Percentiles rank a stretch among this genome's conserved stretches.
phyloP scores from a whole-genome alignment of 1,140 invertebrate species.

The Lepidurus packardi region DNA sequence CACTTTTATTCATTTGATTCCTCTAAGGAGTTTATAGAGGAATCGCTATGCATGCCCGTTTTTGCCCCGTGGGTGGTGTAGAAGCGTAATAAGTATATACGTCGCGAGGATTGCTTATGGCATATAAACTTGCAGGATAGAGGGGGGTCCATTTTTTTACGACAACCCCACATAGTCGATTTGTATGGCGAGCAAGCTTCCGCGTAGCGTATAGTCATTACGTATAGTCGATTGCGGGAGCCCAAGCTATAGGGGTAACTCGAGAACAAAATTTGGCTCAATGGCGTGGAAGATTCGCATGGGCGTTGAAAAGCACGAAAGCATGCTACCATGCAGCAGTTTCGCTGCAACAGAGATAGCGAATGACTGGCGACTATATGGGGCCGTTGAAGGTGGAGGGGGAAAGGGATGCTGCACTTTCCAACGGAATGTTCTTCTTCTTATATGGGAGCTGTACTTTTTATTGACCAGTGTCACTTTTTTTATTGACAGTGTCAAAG shows the following conservation, averaged over 20 bases:
- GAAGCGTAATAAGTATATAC: slow-evolving; percentile 4
- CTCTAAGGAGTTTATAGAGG: neutral
- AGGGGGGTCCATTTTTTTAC: neutral
- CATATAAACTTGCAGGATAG: neutral
- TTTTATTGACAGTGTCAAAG: too few species aligned
- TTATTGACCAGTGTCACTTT: neutral
- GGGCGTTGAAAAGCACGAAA: slow-evolving; percentile 14
- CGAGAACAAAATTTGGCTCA: slow-evolving; percentile 7
- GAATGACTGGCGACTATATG: neutral
- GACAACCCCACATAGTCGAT: slow-evolving; percentile 10
- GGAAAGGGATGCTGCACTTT: neutral
- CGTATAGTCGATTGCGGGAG: slow-evolving; percentile 17
- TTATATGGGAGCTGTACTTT: neutral
- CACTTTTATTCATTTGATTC: neutral
- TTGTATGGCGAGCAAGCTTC: neutral
- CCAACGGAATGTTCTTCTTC: neutral
- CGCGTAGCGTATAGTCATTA: neutral
- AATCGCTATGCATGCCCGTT: neutral
- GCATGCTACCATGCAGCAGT: slow-evolving; percentile 1
- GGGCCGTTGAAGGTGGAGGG: neutral
- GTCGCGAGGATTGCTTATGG: slow-evolving; percentile 1
- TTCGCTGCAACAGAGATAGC: neutral
- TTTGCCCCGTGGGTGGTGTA: neutral
- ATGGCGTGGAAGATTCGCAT: slow-evolving; percentile 6
- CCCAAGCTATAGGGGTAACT: neutral